Base-by-base conservation (phyloP, 2,113 vertebrate genomes). In the Tachysurus vachellii region DNA sequence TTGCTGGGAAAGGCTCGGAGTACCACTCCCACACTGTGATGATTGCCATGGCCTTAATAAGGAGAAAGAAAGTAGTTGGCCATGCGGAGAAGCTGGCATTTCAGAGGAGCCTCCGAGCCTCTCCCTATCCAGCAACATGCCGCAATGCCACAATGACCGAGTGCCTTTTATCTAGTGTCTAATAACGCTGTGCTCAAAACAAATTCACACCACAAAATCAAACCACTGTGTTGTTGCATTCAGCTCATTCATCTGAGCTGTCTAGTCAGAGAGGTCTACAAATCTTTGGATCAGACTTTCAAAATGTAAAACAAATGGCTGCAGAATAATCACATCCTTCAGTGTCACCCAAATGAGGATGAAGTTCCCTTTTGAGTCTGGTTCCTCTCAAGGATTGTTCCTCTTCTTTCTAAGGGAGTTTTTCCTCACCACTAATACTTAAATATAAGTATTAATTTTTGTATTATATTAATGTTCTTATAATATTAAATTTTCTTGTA, bases 51-150 rank as follows among this genome's bases (percentile, higher is more conserved):
- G 4, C 68, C 28, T 84, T 73, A 84, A 84, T 53, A 71, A 73
- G 54, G 13, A 42, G 50, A 28, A 73, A 59, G 54, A 57, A 84
- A 57, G 36, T 47, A n/a, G 57, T 44, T 21, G 12, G 21, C 0
- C 66, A 73, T 57, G 57, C 83, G 57, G 83, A 36, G 28, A 84
- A 26, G 53, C 68, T 73, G 83, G 54, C 53, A 84, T 73, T 73
- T 59, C 28, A 75, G 54, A 73, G 0, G 11, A 57, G 68, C 1
- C 26, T 84, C 11, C 23, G 61, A 59, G 56, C 21, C 3, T 59
- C 28, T 81, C 56, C 79, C 5, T 26, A 82, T 44, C 36, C 57
- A 66, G 44, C 26, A 9, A 0, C 28, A 71, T 17, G 26, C 57
- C 28, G 21, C 57, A 73, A 71, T 17, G 26, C 57, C 28, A 21